Evolutionary conservation across 1,140 invertebrate species (phyloP).

Genomic region (Ectropis grisescens): DNA sequence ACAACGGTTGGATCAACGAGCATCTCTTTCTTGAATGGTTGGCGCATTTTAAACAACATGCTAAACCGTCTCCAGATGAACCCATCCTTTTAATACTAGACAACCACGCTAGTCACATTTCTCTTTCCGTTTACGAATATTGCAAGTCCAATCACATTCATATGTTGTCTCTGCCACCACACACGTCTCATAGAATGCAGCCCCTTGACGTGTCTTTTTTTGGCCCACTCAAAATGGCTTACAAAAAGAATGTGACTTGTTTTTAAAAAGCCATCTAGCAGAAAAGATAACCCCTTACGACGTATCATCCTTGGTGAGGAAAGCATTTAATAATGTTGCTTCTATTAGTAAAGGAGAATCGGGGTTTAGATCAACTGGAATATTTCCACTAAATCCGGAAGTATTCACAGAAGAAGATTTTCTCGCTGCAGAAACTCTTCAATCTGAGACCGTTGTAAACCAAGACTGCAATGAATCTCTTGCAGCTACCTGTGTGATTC

Average conservation of each 20-base stretch:
- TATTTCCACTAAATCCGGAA: conserved; percentile 19
- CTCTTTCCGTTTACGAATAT: conserved; percentile 28
- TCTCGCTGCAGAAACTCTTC: conserved; percentile 11
- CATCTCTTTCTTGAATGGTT: conserved; percentile 35
- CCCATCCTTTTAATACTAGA: conserved; percentile 4
- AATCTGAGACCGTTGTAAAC: conserved; percentile 5
- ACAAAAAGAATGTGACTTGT: conserved; percentile 41
- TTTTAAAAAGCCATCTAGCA: conserved; percentile 19
- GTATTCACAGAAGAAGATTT: conserved; percentile 22
- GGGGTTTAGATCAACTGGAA: conserved; percentile 20
- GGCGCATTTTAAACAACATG: conserved; percentile 19
- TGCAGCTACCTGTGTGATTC: conserved; percentile 6
- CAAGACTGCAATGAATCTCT: conserved; percentile 9
- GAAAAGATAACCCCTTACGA: conserved; percentile 38
- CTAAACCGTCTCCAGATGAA: background rate
- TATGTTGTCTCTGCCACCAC: conserved; percentile 60
- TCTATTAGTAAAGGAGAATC: conserved; percentile 25
- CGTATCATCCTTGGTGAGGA: conserved; percentile 31
- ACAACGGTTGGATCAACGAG: conserved; percentile 38
- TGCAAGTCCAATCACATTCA: conserved; percentile 39
- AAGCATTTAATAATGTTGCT: conserved; percentile 30
- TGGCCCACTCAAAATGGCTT: conserved; percentile 53
- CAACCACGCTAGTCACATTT: conserved; percentile 42
- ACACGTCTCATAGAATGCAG: conserved; percentile 59
- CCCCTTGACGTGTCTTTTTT: conserved; percentile 60